Conservation (phyloP, 2,888 invertebrate genomes). For the Zeuzera pyrina region DNA sequence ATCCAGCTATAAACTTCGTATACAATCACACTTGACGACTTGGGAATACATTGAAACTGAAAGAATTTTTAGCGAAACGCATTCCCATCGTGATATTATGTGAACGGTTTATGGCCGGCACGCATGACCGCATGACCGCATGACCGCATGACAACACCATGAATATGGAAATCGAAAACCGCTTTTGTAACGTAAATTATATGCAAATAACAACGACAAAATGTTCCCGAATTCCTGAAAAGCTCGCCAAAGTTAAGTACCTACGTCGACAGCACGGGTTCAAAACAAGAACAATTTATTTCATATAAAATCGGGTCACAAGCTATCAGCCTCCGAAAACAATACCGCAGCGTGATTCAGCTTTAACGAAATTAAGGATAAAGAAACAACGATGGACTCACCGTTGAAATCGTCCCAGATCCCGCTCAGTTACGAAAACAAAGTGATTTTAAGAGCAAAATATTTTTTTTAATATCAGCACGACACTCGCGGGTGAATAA, state of each 20-base stretch:
- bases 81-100: too few species aligned
- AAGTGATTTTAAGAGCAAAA: slow-evolving; percentile 20
- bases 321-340: slow-evolving; percentile 14
- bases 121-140: slow-evolving; percentile 4
- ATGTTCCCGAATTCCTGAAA: slow-evolving; percentile 4
- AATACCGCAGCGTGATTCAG: slow-evolving; percentile 6
- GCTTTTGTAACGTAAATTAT: slow-evolving; percentile 21
- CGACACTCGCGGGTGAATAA: slow-evolving; percentile 36
- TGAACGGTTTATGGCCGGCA: too few species aligned
- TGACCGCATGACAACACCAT: slow-evolving; percentile 17
- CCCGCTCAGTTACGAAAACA: slow-evolving; percentile 26
- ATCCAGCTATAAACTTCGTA: too few species aligned
- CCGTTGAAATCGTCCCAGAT: slow-evolving; percentile 35
- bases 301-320: slow-evolving; percentile 30
- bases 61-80: too few species aligned
- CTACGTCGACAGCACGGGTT: background rate
- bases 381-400: slow-evolving; percentile 23
- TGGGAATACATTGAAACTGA: too few species aligned
- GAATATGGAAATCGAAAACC: slow-evolving; percentile 20
- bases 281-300: slow-evolving; percentile 13
- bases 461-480: slow-evolving; percentile 17
- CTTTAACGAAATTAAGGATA: background rate
- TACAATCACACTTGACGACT: too few species aligned
- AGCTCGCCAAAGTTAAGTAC: slow-evolving; percentile 8
- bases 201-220: slow-evolving; percentile 18